Conservation (phyloP, 2,888 invertebrate genomes). For the Melolontha melolontha region DNA sequence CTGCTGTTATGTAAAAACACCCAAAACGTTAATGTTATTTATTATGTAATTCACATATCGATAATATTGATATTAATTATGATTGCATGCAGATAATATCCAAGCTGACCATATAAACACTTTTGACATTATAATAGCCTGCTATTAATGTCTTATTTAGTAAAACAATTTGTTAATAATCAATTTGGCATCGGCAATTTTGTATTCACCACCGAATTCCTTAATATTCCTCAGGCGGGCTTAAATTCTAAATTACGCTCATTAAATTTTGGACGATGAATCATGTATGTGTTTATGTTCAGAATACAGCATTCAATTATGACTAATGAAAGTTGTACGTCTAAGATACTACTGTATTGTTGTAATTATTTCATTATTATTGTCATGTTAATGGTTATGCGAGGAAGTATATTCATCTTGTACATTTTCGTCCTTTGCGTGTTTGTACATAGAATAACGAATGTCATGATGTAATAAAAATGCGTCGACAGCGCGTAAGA, state of each 20-base stretch:
- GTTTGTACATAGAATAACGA: neutral
- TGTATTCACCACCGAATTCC: slow-evolving; percentile 17
- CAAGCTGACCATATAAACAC: too few species aligned
- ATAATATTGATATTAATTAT: too few species aligned
- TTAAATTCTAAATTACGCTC: slow-evolving; percentile 23
- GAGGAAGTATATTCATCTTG: slow-evolving; percentile 11
- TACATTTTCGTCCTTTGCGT: slow-evolving; percentile 1
- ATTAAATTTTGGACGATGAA: slow-evolving; percentile 36
- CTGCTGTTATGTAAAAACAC: too few species aligned
- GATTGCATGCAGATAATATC: too few species aligned
- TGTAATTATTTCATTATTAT: slow-evolving; percentile 19
- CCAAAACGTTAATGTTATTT: too few species aligned
- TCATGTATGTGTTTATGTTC: slow-evolving; percentile 18
- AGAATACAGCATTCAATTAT: slow-evolving; percentile 24
- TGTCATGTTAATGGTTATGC: slow-evolving; percentile 13
- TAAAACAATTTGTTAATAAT: slow-evolving; percentile 8
- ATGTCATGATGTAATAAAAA: slow-evolving; percentile 6
- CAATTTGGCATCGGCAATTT: slow-evolving; percentile 18
- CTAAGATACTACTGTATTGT: neutral
- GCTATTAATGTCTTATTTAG: slow-evolving; percentile 17
- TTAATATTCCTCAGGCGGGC: slow-evolving; percentile 1
- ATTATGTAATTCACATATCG: too few species aligned
- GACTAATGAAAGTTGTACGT: slow-evolving; percentile 29
- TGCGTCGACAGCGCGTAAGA: slow-evolving; percentile 4
- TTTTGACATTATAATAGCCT: slow-evolving; percentile 12